These are phyloP conservation scores for Oryzias sinensis DNA, from an alignment of 2,797 vertebrate species.

Conservation along the genomic window DNA sequence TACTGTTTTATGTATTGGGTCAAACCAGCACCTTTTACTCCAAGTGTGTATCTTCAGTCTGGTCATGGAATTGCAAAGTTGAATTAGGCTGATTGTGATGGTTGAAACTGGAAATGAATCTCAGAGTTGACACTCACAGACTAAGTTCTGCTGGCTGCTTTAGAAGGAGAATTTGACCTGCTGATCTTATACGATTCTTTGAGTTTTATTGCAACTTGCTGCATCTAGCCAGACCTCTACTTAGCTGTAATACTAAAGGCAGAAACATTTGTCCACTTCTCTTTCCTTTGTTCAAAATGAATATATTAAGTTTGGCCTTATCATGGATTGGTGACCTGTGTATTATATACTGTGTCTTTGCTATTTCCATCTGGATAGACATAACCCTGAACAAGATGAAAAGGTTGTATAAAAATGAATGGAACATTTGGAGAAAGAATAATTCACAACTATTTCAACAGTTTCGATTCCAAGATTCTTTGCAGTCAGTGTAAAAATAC, in stretches of 20 bases:
- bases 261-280: constrained; percentile 70
- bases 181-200: constrained; percentile 68
- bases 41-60: neutral
- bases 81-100: constrained; percentile 18
- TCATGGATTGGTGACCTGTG: constrained; percentile 65
- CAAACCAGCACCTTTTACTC: constrained; percentile 40
- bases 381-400: no score
- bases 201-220: constrained; percentile 79
- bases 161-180: constrained; percentile 48
- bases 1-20: constrained; percentile 49
- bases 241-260: constrained; percentile 32
- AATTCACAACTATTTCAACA: no score
- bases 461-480: constrained; percentile 60
- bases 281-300: constrained; percentile 83
- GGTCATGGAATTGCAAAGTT: constrained; percentile 22
- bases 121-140: constrained; percentile 8
- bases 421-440: no score
- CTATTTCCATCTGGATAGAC: no score
- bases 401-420: no score
- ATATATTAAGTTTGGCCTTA: constrained; percentile 75
- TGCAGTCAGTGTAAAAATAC: constrained; percentile 81
- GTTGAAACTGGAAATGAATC: constrained; percentile 19
- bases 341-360: constrained; percentile 1
- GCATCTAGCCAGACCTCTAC: constrained; percentile 60
- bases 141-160: constrained; percentile 17